phyloP scores from a whole-genome alignment of 2,888 invertebrate genomes.

The Agrotis clavis region DNA sequence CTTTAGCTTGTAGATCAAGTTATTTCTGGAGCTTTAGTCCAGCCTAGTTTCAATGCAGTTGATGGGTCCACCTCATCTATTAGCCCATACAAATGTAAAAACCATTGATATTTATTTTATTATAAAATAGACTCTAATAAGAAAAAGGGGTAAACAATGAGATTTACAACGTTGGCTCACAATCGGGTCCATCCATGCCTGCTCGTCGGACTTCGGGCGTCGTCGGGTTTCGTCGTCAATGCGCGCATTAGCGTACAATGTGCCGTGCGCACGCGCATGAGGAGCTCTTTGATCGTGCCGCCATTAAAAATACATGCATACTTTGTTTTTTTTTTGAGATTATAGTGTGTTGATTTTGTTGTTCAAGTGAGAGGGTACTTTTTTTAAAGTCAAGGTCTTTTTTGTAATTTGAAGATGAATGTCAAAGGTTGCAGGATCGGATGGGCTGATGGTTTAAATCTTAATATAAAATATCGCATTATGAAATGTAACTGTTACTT shows the following conservation, averaged over 20 bases:
- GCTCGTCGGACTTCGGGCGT: constrained; percentile 39
- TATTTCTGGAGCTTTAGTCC: not conserved
- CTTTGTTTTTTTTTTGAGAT: constrained; percentile 41
- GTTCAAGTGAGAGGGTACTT: constrained; percentile 26
- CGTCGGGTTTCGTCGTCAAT: constrained; percentile 65
- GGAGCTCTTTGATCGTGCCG: constrained; percentile 72
- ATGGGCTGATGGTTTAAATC: not conserved
- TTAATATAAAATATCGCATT: not conserved
- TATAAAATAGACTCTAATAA: constrained; percentile 55
- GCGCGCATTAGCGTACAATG: constrained; percentile 83
- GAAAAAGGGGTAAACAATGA: constrained; percentile 56
- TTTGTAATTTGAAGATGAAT: not conserved
- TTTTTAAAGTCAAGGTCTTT: not conserved
- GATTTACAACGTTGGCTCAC: constrained; percentile 53
- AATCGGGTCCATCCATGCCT: constrained; percentile 53
- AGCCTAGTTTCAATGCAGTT: constrained; percentile 10
- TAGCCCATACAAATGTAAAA: constrained; percentile 20
- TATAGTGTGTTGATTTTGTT: constrained; percentile 52
- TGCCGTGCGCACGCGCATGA: constrained; percentile 69
- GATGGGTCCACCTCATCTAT: constrained; percentile 9
- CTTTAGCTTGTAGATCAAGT: not conserved
- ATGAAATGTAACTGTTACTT: not conserved
- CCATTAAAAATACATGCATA: constrained; percentile 60
- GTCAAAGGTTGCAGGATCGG: too few species aligned
- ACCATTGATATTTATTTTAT: constrained; percentile 49